Conservation (phyloP, 2,113 vertebrate genomes). For the Sturnus vulgaris region DNA sequence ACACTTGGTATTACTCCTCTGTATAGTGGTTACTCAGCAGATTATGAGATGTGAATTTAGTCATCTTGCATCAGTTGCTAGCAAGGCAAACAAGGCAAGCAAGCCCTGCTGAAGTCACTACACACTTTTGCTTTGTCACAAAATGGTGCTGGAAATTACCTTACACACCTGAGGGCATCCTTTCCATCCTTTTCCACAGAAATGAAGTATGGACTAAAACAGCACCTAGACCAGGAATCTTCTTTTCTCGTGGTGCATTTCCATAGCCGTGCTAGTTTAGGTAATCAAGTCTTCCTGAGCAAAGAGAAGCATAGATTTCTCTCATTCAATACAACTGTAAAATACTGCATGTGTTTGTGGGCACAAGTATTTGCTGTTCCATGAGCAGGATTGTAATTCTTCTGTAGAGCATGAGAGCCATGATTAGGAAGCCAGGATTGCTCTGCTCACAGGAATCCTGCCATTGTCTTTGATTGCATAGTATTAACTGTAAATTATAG, state of each 20-base stretch:
- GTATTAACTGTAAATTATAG: constrained; percentile 79
- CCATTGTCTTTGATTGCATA: constrained; percentile 78
- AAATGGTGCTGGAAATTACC: not conserved
- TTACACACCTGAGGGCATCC: not conserved
- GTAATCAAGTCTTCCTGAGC: not conserved
- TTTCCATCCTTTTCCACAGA: not conserved
- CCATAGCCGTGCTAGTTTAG: not conserved
- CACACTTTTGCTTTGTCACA: not conserved
- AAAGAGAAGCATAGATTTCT: not conserved
- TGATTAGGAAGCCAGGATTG: constrained; percentile 68
- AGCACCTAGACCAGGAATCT: not conserved
- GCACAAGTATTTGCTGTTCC: constrained; percentile 11
- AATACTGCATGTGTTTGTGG: not conserved
- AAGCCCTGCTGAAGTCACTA: not conserved
- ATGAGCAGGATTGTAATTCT: constrained; percentile 16
- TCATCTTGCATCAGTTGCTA: not conserved
- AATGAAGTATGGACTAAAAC: not conserved
- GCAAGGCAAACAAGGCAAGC: not conserved
- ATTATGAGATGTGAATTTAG: not conserved
- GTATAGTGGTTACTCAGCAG: not conserved
- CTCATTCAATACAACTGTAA: not conserved
- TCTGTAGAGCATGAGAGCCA: constrained; percentile 38
- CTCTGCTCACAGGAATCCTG: constrained; percentile 62
- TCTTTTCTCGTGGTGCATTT: not conserved
- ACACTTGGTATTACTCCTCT: not conserved